Percentiles rank a stretch among this genome's conserved stretches.
These are phyloP conservation scores for Melanargia galathea DNA, from an alignment of 2,888 invertebrate genomes.

Conservation along the genomic window DNA sequence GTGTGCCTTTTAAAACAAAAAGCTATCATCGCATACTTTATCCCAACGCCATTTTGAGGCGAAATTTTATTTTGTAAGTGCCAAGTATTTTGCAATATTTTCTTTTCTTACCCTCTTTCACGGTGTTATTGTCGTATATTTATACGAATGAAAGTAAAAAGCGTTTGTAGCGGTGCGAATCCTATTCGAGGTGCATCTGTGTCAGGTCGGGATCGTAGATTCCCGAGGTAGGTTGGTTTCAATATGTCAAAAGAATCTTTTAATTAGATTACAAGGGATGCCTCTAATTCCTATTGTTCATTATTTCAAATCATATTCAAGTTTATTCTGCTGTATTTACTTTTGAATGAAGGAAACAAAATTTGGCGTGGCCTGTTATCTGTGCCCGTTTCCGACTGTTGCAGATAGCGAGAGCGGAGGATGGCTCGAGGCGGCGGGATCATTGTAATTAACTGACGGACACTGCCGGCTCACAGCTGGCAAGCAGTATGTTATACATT, in stretches of 20 bases:
- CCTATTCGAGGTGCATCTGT: conserved; percentile 50
- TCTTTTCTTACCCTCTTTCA: conserved; percentile 57
- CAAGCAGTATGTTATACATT: conserved; percentile 66
- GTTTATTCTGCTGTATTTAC: background rate
- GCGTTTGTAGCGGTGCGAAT: conserved; percentile 45
- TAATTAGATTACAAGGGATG: conserved; percentile 67
- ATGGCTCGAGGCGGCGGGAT: conserved; percentile 73
- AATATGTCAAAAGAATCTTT: conserved; percentile 60
- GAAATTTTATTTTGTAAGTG: conserved; percentile 83
- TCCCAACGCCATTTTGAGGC: conserved; percentile 83
- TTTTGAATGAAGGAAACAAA: conserved; percentile 43
- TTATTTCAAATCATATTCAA: background rate
- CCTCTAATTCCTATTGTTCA: background rate
- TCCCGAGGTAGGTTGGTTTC: conserved; percentile 71
- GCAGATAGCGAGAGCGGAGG: conserved; percentile 78
- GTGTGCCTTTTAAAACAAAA: conserved; percentile 78
- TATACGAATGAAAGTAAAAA: conserved; percentile 55
- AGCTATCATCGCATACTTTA: conserved; percentile 82
- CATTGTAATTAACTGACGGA: conserved; percentile 78
- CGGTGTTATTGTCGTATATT: conserved; percentile 54
- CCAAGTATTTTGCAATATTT: conserved; percentile 82
- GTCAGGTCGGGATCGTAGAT: conserved; percentile 59
- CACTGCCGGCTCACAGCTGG: conserved; percentile 79
- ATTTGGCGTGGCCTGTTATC: conserved; percentile 65
- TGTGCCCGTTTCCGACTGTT: conserved; percentile 76